Evolutionary conservation across 2,113 vertebrate species (phyloP), one percentile per base, ranked within the genome.

Genomic region (Echinops telfairi): DNA sequence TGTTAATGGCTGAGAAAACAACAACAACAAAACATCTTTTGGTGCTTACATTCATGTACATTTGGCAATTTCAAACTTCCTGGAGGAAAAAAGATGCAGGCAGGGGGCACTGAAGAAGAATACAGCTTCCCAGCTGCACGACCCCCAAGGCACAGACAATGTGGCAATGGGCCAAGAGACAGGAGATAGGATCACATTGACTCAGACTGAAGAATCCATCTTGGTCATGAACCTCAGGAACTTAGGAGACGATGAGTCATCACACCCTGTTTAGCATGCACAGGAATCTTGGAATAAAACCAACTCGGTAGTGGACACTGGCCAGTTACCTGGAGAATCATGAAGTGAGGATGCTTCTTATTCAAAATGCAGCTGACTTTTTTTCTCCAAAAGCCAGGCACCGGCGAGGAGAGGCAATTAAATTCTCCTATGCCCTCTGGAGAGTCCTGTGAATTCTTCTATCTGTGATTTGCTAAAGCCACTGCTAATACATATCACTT

Each of bases 291-390:
- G 82, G 93, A 92, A 77, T 47, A 90, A 78, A 96, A 95, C 93
- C 86, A 92, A 62, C 93, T 91, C 53, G 60, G 79, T 83, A 68
- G 47, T 88, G 86, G 90, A 94, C 95, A 90, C 83, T 95, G 66
- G 90, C 83, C n/a, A 11, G 86, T 96, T 93, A 96, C 96, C 96
- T 96, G 92, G 86, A 97, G 83, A 96, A 93, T 81, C 58, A 47
- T 70, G 88, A 93, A 93, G 43, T 53, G 40, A 92, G 64, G 38
- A 90, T 70, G 79, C 6, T 90, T 89, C 88, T 95, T 92, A 92
- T 88, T 95, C 83, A 92, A 95, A 95, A 76, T 60, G 79, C 90
- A 90, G 79, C 88, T 62, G 79, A 88, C 58, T 60, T 58, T 94
- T 40, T 81, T 93, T 92, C 80, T 90, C 83, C 86, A 93, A 87